Conservation (phyloP, 2,888 invertebrate species). For the Apotomis betuletana region DNA sequence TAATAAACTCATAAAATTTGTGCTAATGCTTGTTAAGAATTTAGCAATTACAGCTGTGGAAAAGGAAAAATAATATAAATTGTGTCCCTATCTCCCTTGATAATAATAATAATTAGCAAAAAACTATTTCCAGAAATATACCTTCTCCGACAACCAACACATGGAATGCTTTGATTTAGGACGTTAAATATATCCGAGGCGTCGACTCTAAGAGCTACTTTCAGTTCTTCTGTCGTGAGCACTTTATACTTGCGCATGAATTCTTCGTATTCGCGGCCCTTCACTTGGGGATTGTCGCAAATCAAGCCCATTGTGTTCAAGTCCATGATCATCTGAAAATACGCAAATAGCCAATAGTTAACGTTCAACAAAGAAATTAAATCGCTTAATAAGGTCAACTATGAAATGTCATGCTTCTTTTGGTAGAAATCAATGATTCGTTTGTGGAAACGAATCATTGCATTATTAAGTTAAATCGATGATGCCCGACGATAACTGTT, state of each 20-base stretch:
- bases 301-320: constrained; percentile 92
- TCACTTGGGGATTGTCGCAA: constrained; percentile 91
- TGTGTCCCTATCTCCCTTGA: too few species aligned
- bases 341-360: constrained; percentile 56
- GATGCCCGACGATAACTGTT: constrained; percentile 8
- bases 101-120: not conserved
- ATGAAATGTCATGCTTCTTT: constrained; percentile 66
- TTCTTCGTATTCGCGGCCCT: constrained; percentile 92
- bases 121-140: constrained; percentile 59
- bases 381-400: constrained; percentile 76
- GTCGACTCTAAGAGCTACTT: constrained; percentile 91
- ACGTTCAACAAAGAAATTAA: constrained; percentile 67
- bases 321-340: constrained; percentile 94
- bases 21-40: too few species aligned
- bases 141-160: constrained; percentile 97
- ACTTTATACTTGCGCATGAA: constrained; percentile 92
- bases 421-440: constrained; percentile 61
- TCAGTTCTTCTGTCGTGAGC: constrained; percentile 90
- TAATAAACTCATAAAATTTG: too few species aligned
- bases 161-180: constrained; percentile 95
- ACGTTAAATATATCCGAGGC: constrained; percentile 92
- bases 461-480: constrained; percentile 31
- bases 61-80: too few species aligned
- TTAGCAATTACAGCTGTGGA: too few species aligned
- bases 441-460: constrained; percentile 23